Evolutionary conservation across 2,113 vertebrate genomes (phyloP).

Genomic region (Eretmodus cyanostictus): DNA sequence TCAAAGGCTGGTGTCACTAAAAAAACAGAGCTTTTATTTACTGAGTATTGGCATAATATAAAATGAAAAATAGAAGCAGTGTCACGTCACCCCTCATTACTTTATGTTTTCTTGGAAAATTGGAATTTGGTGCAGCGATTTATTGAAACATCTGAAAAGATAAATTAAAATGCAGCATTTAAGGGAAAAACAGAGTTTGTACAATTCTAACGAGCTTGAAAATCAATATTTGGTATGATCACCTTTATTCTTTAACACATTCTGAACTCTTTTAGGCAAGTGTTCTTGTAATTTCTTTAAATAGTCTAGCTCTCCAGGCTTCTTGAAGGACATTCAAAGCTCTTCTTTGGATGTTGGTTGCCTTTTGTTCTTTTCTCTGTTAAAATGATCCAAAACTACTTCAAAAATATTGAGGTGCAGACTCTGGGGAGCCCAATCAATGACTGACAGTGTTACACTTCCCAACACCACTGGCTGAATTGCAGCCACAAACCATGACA

Average conservation of each 20-base stretch:
- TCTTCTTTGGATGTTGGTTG: neutral
- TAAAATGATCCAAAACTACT: neutral
- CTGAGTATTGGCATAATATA: neutral
- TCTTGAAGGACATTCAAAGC: neutral
- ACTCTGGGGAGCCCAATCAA: neutral
- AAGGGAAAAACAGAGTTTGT: neutral
- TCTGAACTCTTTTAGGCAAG: neutral
- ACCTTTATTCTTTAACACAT: neutral
- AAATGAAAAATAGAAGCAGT: neutral
- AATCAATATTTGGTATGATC: neutral
- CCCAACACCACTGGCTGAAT: neutral
- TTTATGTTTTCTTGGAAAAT: neutral
- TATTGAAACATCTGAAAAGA: neutral
- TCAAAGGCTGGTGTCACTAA: accelerated
- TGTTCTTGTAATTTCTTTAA: neutral
- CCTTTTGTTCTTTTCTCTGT: neutral
- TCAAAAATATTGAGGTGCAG: neutral
- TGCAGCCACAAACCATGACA: neutral
- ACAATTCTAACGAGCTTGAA: neutral
- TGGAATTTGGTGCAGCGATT: neutral
- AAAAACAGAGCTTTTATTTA: neutral
- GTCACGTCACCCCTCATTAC: neutral
- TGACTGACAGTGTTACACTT: neutral
- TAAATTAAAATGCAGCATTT: neutral
- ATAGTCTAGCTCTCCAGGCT: neutral